Base-by-base conservation (phyloP, 2,113 vertebrate species). In the Gobius niger region DNA sequence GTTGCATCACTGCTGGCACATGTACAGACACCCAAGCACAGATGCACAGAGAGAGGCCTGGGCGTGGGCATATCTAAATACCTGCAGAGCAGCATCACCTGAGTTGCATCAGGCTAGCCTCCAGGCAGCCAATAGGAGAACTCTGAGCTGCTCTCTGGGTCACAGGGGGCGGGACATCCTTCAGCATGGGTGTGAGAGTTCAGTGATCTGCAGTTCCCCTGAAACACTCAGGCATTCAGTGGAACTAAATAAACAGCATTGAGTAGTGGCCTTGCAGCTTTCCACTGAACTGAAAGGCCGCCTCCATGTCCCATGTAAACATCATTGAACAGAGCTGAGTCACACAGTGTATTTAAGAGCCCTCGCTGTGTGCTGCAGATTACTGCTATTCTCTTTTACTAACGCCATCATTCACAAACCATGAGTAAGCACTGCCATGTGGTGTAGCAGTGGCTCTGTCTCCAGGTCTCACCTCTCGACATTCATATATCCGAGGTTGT, bases 11-110 rank as follows among this genome's bases (percentile, higher is more conserved):
- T 13, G 67, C 70, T 70, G 24, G 54, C 69, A 75, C 65, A 70
- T 65, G 65, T 61, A 63, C 61, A 72, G 67, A 75, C 72, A 84
- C 61, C 59, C 0, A 16, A 12, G 24, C 16, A 54, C 52, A 54
- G 24, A 72, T 76, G 65, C 4, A 46, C 9, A 7, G 68, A 84
- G 51, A 42, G 52, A 76, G 59, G 62, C 54, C 75, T 77, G 81
- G 82, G 82, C 69, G 74, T 14, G 72, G 82, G 72, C 84, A 60
- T 57, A 72, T 78, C 65, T 76, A 74, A 90, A 90, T 91, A 86
- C 88, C 85, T 90, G 78, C 67, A 49, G 69, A 77, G 19, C 84
- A 73, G 84, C 46, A 80, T 91, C 82, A 89, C 86, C 87, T 86
- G 72, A 83, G 73, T 88, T 75, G 64, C 85, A 79, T 85, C 83